A percentile compares a stretch with the other conserved stretches of the same genome.
Evolutionary conservation across 2,113 vertebrate species (phyloP).

Genomic region (Antigone vipio): DNA sequence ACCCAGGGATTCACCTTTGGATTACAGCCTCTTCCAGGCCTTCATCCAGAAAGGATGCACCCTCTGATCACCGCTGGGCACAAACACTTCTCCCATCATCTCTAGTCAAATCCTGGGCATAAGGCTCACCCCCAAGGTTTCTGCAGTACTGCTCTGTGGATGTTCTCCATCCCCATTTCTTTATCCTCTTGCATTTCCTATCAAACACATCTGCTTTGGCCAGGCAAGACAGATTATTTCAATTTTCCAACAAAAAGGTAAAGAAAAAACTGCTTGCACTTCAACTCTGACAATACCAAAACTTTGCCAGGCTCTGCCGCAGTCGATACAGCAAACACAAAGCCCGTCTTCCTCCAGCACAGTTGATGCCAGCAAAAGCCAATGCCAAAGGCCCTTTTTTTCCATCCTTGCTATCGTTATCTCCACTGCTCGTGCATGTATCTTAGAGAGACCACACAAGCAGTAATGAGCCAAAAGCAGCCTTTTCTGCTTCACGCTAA

Average conservation of each 20-base stretch:
- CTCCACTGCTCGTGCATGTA: rapidly evolving
- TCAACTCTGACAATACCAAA: background rate
- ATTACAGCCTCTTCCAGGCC: background rate
- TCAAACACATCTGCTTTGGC: background rate
- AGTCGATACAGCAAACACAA: rapidly evolving
- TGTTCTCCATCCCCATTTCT: background rate
- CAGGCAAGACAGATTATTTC: background rate
- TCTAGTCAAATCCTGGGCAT: background rate
- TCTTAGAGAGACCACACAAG: background rate
- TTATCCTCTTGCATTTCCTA: background rate
- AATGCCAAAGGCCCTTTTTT: background rate
- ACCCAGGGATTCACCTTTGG: background rate
- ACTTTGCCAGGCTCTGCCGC: rapidly evolving
- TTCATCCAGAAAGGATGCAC: rapidly evolving
- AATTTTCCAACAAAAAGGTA: background rate
- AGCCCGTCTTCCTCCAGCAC: background rate
- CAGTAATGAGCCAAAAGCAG: background rate
- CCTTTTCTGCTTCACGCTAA: rapidly evolving
- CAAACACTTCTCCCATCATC: background rate
- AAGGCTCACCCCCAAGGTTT: background rate
- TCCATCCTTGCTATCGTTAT: background rate
- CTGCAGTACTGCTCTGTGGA: background rate
- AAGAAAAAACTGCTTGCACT: background rate
- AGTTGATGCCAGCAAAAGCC: rapidly evolving
- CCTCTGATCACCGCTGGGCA: background rate